phyloP scores from a whole-genome alignment of 1,140 invertebrate genomes.

The Heliconius congener region DNA sequence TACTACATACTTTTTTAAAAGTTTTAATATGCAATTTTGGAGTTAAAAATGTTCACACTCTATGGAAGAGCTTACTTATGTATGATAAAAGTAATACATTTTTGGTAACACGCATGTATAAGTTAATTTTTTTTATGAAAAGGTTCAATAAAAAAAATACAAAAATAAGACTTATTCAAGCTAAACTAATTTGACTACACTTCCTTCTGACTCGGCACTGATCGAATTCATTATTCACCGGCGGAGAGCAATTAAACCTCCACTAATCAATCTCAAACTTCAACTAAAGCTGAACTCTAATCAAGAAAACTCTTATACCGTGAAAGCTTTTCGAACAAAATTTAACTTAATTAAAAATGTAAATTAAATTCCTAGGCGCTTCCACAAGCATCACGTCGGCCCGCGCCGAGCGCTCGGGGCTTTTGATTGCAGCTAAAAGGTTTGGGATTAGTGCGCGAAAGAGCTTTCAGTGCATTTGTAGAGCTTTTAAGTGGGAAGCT shows the following conservation, averaged over 20 bases:
- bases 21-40: too few relatives aligned
- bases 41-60: too few relatives aligned
- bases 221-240: conserved; percentile 81
- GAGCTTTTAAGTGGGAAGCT: conserved; percentile 82
- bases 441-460: conserved; percentile 82
- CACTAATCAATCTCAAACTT: conserved; percentile 82
- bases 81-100: too few relatives aligned
- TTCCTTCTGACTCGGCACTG: conserved; percentile 71
- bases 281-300: conserved; percentile 79
- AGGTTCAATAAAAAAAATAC: neutral
- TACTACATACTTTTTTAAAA: neutral
- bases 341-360: conserved; percentile 82
- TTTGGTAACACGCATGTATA: neutral
- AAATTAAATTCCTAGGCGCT: conserved; percentile 81
- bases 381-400: conserved; percentile 78
- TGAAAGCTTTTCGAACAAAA: conserved; percentile 81
- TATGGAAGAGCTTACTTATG: too few relatives aligned
- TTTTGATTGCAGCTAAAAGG: conserved; percentile 82
- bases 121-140: neutral
- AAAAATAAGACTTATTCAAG: conserved; percentile 51
- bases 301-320: conserved; percentile 81
- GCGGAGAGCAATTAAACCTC: conserved; percentile 80
- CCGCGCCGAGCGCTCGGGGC: conserved; percentile 70
- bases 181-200: conserved; percentile 68
- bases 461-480: conserved; percentile 82